phyloP scores from a whole-genome alignment of 2,888 invertebrate genomes.

The Scotopteryx bipunctaria region DNA sequence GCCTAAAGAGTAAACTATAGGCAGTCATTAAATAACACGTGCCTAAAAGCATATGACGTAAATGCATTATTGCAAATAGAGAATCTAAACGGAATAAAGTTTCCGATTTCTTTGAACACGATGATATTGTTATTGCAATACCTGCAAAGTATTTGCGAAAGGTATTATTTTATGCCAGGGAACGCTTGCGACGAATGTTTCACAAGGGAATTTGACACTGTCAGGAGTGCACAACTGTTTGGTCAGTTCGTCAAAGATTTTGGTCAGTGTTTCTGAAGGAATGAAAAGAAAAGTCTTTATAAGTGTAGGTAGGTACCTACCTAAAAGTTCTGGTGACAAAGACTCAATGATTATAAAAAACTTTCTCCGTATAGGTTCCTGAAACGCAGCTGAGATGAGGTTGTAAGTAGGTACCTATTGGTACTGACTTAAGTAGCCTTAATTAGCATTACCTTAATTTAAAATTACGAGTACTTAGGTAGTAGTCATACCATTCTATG shows the following conservation, averaged over 20 bases:
- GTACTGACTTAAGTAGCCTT: too few species aligned
- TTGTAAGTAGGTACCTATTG: not conserved
- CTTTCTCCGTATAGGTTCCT: too few species aligned
- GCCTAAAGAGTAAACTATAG: not conserved
- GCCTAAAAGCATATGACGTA: constrained; percentile 26
- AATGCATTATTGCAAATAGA: constrained; percentile 36
- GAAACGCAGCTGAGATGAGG: too few species aligned
- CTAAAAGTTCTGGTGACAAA: too few species aligned
- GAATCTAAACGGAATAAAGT: constrained; percentile 42
- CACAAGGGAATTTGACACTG: constrained; percentile 71
- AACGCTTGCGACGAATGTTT: constrained; percentile 65
- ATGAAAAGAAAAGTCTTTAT: not conserved
- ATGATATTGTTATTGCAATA: constrained; percentile 37
- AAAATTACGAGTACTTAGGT: too few species aligned
- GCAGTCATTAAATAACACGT: constrained; percentile 6
- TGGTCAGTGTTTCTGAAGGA: not conserved
- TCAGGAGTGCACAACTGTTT: constrained; percentile 57
- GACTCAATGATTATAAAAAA: too few species aligned
- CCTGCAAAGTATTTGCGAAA: constrained; percentile 47
- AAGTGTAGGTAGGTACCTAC: not conserved
- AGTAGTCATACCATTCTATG: too few species aligned
- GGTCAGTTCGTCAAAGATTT: not conserved
- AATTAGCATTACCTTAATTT: too few species aligned
- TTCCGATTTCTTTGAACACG: constrained; percentile 56
- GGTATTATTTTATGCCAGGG: constrained; percentile 62